phyloP scores from a whole-genome alignment of 2,797 vertebrate genomes.

The Anguilla obscura region DNA sequence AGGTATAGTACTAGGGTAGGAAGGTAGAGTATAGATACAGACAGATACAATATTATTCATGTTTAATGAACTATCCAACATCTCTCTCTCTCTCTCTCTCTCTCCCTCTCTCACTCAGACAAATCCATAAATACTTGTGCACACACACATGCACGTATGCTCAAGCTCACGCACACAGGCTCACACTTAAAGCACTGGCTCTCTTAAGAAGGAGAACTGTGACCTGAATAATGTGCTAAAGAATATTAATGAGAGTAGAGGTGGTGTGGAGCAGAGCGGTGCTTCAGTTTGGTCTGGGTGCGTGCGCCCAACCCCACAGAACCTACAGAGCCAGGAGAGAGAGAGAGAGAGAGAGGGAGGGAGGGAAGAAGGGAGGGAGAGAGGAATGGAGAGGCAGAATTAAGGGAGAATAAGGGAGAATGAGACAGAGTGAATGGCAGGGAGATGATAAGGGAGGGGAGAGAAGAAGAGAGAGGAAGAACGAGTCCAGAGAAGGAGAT shows the following conservation, averaged over 20 bases:
- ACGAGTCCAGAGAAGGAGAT: background rate
- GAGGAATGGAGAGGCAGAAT: background rate
- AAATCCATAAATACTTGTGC: background rate
- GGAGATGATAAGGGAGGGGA: background rate
- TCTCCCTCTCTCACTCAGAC: background rate
- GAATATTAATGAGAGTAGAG: background rate
- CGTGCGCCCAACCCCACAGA: background rate
- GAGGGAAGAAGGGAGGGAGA: background rate
- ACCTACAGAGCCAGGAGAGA: background rate
- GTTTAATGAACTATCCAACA: no score
- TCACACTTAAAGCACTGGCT: background rate
- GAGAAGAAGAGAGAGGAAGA: background rate
- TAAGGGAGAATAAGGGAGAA: background rate
- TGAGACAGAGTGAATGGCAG: background rate
- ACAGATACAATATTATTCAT: no score
- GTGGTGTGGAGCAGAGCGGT: background rate
- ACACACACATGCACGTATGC: background rate
- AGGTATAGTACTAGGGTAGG: background rate
- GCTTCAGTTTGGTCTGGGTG: no score
- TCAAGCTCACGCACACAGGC: background rate
- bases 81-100: background rate
- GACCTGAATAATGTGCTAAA: constrained; percentile 6
- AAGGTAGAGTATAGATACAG: no score
- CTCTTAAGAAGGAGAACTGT: background rate
- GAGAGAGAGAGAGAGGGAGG: background rate